Evolutionary conservation across 2,797 vertebrate species (phyloP), one percentile per base, ranked within the genome.

Genomic region (Momotus momota): DNA sequence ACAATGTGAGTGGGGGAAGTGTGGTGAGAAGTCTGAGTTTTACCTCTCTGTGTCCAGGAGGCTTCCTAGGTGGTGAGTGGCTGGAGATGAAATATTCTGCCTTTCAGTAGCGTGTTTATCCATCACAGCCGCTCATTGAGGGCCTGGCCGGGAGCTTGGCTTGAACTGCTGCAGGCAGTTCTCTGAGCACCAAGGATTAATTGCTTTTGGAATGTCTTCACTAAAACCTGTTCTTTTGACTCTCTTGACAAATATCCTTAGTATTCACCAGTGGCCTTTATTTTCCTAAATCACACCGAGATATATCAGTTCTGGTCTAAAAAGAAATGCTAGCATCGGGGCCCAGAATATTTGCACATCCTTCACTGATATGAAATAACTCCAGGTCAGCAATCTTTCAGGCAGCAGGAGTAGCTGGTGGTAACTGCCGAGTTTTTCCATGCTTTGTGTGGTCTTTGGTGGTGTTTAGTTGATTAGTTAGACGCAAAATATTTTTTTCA

Each of bases 121-220:
- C 48, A 19, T 87, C 86, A 90, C 52, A 85, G 41, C 60, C 10
- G 7, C 81, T 91, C 75, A 60, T 5, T 54, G 82, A 86, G 49
- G 70, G 41, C 45, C 71, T 61, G 27, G 72, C 46, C 6, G 0
- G 84, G 80, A 75, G 80, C 91, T 91, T 94, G 94, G 91, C 79
- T 82, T 73, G 77, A 86, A 40, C 81, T 88, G 62, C 85, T 95
- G 82, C 61, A 90, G 88, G 86, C 82, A 20, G 20, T 93, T 71
- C 83, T 93, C 73, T 20, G 71, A 95, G 71, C 90, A 66, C 64
- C 31, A 2, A n/a, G 74, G 69, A 94, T 88, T 92, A 89, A 96
- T 91, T 95, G 83, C 84, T 93, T 88, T 89, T 95, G 90, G 90
- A 96, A 89, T 81, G 83, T 72, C 62, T 86, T 84, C 86, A 86